Evolutionary conservation across 2,797 vertebrate species (phyloP).

Genomic region (Malacoraja senta): DNA sequence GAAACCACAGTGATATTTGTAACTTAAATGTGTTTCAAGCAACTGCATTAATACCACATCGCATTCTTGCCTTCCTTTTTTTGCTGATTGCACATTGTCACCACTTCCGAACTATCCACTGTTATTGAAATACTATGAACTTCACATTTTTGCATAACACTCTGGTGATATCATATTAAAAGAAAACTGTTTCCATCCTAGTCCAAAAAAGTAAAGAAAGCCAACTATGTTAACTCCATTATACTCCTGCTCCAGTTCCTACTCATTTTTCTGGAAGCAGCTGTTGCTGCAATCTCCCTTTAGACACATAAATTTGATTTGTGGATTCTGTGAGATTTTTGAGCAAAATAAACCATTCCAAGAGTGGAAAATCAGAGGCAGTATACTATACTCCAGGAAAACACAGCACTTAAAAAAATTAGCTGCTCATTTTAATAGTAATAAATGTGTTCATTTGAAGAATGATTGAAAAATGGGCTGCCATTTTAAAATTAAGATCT

Average conservation of each 20-base stretch:
- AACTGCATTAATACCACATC: conserved; percentile 82
- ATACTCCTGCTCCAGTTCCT: not conserved
- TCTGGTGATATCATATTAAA: conserved; percentile 35
- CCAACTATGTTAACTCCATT: conserved; percentile 36
- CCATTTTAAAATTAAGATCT: conserved; percentile 34
- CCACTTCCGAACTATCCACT: conserved; percentile 78
- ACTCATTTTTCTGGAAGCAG: conserved; percentile 56
- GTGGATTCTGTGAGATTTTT: conserved; percentile 57
- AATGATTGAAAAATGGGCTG: conserved; percentile 33
- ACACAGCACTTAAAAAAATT: conserved; percentile 28
- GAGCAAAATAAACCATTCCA: conserved; percentile 54
- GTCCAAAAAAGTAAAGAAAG: conserved; percentile 18
- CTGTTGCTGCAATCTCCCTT: conserved; percentile 55
- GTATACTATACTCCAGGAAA: conserved; percentile 16
- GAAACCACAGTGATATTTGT: conserved; percentile 68
- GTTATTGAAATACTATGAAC: conserved; percentile 59
- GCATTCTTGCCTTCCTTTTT: conserved; percentile 75
- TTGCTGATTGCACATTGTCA: conserved; percentile 79
- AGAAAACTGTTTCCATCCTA: conserved; percentile 21
- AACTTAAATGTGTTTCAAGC: conserved; percentile 80
- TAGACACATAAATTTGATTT: conserved; percentile 71
- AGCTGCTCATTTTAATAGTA: conserved; percentile 28
- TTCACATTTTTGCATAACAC: conserved; percentile 46
- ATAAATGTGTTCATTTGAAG: conserved; percentile 35
- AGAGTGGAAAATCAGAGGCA: conserved; percentile 19